Evolutionary conservation across 2,797 vertebrate genomes (phyloP), one percentile per base, ranked within the genome.

Genomic region (Gastrophryne carolinensis): DNA sequence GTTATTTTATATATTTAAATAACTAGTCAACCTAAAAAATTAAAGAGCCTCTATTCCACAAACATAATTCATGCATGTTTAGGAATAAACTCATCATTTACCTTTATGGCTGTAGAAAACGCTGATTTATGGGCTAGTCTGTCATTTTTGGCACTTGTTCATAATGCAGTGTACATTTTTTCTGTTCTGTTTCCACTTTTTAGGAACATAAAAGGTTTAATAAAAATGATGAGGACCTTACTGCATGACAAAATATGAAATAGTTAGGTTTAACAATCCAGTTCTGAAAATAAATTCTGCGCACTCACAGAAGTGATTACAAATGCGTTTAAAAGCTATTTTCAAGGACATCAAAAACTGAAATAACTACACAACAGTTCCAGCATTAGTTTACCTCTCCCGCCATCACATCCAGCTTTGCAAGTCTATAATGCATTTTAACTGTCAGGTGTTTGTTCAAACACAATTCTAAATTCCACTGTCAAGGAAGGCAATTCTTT

Each of bases 401-500:
- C 78, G 73, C 52, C 47, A 76, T 66, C 71, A 27, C 76, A 81
- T 0, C 27, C 52, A 0, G 61, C 68, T 63, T 39, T 69, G 66
- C 23, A 73, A 32, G 78, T 67, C 74, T 82, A 57, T 57, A 87
- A 85, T 80, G 80, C 81, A 83, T 86, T 85, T 84, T 86, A 82
- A 81, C 80, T 80, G 79, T 82, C 81, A 83, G 63, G 79, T 80
- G 82, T 82, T 85, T 84, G 83, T 79, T 85, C 60, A 85, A 87
- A 85, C 57, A 82, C 70, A 77, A 83, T n/a, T 82, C 83, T 80
- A 86, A 87, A 83, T 86, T 82, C 78, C 50, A 82, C 66, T 79
- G 79, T 84, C 79, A 86, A 89, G 80, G 53, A 47, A 80, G 73
- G 81, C 72, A 83, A 79, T 82, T 86, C 81, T 83, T 87, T n/a